These are phyloP conservation scores for Drosophila koepferae DNA, from an alignment of 2,888 invertebrate species.

Conservation along the genomic window DNA sequence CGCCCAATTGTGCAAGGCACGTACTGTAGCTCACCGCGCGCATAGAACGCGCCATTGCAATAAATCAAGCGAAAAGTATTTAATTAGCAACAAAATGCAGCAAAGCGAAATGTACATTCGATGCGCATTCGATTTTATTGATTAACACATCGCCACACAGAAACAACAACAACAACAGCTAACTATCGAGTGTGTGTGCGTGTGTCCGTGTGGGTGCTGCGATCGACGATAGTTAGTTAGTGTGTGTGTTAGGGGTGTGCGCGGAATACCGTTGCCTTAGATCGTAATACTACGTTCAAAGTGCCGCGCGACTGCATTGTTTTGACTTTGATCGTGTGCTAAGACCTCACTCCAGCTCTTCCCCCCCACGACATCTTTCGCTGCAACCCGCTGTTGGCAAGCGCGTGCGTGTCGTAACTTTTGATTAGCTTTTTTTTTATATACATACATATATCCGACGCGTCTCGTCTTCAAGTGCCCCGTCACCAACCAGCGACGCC, in stretches of 20 bases:
- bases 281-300: conserved; percentile 50
- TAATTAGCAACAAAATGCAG: conserved; percentile 44
- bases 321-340: conserved; percentile 71
- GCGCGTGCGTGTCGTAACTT: conserved; percentile 81
- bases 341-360: conserved; percentile 2
- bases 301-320: conserved; percentile 68
- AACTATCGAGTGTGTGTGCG: conserved; percentile 8
- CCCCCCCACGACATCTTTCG: neutral
- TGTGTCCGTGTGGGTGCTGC: conserved; percentile 37
- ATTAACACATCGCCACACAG: conserved; percentile 62
- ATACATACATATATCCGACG: neutral
- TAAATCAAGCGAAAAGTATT: conserved; percentile 53
- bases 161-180: conserved; percentile 5
- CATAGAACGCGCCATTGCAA: conserved; percentile 33
- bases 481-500: conserved; percentile 15
- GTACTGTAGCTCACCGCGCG: conserved; percentile 34
- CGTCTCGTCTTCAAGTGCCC: conserved; percentile 48
- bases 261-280: conserved; percentile 42
- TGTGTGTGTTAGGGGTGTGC: conserved; percentile 13
- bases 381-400: conserved; percentile 16
- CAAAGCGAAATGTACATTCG: conserved; percentile 56
- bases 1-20: conserved; percentile 57
- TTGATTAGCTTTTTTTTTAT: conserved; percentile 65
- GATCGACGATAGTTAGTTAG: conserved; percentile 16
- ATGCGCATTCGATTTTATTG: conserved; percentile 60